Conservation (phyloP, 2,797 vertebrate genomes). For the Galaxias olidus region DNA sequence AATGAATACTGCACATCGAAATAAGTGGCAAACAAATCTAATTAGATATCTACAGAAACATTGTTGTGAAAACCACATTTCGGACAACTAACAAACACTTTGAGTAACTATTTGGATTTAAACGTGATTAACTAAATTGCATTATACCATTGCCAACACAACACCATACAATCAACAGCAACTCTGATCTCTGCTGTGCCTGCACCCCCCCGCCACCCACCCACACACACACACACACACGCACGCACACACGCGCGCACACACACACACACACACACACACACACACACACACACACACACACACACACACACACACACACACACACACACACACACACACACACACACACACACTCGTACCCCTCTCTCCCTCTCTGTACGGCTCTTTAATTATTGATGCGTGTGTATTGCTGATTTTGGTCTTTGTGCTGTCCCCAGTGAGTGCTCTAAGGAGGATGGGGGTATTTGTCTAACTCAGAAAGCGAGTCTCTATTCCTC, state of each 20-base stretch:
- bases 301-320: constrained; percentile 34
- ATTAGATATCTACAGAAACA: too few species aligned
- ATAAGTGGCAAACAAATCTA: too few species aligned
- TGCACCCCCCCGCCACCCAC: constrained; percentile 7
- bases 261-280: constrained; percentile 4
- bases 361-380: constrained; percentile 38
- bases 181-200: too few species aligned
- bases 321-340: constrained; percentile 6
- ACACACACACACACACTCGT: constrained; percentile 6
- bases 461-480: constrained; percentile 77
- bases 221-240: constrained; percentile 23
- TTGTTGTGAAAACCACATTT: too few species aligned
- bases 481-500: constrained; percentile 72
- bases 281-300: constrained; percentile 11
- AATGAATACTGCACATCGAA: too few species aligned
- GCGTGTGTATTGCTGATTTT: constrained; percentile 81
- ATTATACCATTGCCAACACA: too few species aligned
- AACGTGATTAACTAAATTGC: too few species aligned
- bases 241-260: constrained; percentile 37
- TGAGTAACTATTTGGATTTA: too few species aligned
- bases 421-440: constrained; percentile 74
- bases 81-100: too few species aligned
- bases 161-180: too few species aligned
- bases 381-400: constrained; percentile 82
- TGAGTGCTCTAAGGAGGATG: constrained; percentile 65